phyloP scores from a whole-genome alignment of 2,113 vertebrate species.

The Rhynchomys soricoides region DNA sequence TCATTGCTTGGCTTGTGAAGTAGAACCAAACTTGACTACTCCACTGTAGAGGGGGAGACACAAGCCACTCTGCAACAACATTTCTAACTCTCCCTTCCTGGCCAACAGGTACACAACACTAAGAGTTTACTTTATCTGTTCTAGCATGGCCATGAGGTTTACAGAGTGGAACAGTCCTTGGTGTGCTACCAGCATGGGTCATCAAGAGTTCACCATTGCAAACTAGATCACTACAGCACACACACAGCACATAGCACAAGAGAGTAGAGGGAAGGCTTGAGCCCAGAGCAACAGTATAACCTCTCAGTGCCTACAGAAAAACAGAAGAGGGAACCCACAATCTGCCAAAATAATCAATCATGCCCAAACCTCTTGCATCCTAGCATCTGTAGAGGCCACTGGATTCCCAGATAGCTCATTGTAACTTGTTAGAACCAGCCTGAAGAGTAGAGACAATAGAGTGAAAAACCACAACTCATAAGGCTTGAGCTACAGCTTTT shows the following conservation, averaged over 20 bases:
- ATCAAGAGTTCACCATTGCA: background rate
- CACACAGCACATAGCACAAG: background rate
- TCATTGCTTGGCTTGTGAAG: background rate
- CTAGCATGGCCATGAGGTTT: accelerated
- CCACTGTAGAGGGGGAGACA: background rate
- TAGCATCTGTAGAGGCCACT: background rate
- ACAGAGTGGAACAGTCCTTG: accelerated
- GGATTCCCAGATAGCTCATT: background rate
- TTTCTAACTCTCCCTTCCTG: background rate
- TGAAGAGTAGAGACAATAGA: background rate
- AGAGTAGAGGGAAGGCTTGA: background rate
- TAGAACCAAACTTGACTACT: background rate
- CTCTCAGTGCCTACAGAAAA: background rate
- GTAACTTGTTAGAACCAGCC: background rate
- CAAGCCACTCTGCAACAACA: background rate
- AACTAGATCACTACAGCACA: background rate
- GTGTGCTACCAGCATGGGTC: background rate
- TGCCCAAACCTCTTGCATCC: background rate
- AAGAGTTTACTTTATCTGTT: no score
- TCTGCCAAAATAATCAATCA: background rate
- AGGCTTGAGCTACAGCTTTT: background rate
- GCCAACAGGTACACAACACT: background rate
- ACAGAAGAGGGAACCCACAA: background rate
- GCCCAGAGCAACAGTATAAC: background rate
- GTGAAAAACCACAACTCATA: background rate